Evolutionary conservation across 2,113 vertebrate genomes (phyloP), one percentile per base, ranked within the genome.

Genomic region (Parus major): DNA sequence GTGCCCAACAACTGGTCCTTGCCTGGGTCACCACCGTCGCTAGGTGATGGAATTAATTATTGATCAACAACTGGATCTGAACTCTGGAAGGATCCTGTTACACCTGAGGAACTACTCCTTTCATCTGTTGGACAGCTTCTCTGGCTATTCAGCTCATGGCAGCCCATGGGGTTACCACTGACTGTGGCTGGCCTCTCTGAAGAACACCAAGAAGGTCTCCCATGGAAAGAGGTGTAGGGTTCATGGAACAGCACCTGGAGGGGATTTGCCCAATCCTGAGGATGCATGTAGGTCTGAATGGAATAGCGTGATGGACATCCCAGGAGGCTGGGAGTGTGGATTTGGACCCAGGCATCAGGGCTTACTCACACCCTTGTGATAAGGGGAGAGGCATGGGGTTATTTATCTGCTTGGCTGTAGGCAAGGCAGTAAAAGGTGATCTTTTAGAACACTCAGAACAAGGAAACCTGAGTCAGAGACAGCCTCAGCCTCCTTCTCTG

Each of bases 341-440:
- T 60, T 73, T 86, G 91, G 87, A 92, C 73, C 59, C 59, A 73
- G 80, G 69, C 88, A 79, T 72, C 84, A 70, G 49, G 64, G 46
- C 57, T 93, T 73, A 71, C 82, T 94, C 90, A 89, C 31, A 76
- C 44, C n/a, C 78, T 50, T 35, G 22, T 5, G 82, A 86, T 70
- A 96, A 88, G 41, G 68, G 57, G 68, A 90, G 80, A 93, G 71
- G 25, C 50, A 59, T 1, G 9, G 42, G 13, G 28, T 47, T 90
- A 90, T 95, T 96, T 88, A 82, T 88, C 84, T 80, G 64, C 55
- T 87, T 93, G 91, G 36, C 87, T 87, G 72, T 9, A 88, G 83
- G 46, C 52, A 59, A 81, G 76, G 88, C 80, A 92, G 76, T 93
- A 90, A 95, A 95, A 92, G 90, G 93, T 93, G 86, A 91, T 90